Evolutionary conservation across 2,113 vertebrate genomes (phyloP), one percentile per base, ranked within the genome.

Genomic region (Acanthochromis polyacanthus): DNA sequence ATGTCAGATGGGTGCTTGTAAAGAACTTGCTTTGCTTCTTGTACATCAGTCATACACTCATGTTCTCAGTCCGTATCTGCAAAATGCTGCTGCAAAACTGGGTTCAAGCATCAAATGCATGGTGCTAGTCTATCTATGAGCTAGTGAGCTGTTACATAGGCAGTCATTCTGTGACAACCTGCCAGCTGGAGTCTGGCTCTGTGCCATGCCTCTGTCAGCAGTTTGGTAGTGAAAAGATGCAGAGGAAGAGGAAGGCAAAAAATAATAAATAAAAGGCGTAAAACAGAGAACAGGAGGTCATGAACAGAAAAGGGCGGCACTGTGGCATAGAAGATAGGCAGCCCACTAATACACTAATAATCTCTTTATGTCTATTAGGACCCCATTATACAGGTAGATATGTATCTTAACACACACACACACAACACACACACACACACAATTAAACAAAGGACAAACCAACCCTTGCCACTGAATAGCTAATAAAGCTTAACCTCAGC

Each of bases 171-270:
- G 85, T 75, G 79, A 83, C 90, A 80, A 77, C 78, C 57, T 84
- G 77, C 62, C 2, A 66, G 63, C 58, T 61, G 71, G 78, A 69
- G 80, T 52, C 75, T 92, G 90, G 86, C 80, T 51, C 14, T 0
- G 53, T 16, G 75, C 90, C 87, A 67, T 57, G 83, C n/a, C 82
- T 75, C 75, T 55, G 86, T 92, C 91, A 91, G 90, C 88, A 86
- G 57, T 83, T 89, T 78, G 80, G 59, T 64, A 23, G 76, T 45
- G 50, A 71, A 74, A 48, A 32, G 71, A 69, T 51, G 70, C 20
- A 16, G 56, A 62, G 36, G 72, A 63, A 46, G 48, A 40, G 20
- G 61, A 59, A 64, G 78, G 62, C 32, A 52, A 25, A 55, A 16
- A n/a, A n/a, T n/a, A n/a, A n/a, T n/a, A n/a, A n/a, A n/a, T n/a